Conservation (phyloP, 2,797 vertebrate genomes). For the Pseudotriccus pelzelni region DNA sequence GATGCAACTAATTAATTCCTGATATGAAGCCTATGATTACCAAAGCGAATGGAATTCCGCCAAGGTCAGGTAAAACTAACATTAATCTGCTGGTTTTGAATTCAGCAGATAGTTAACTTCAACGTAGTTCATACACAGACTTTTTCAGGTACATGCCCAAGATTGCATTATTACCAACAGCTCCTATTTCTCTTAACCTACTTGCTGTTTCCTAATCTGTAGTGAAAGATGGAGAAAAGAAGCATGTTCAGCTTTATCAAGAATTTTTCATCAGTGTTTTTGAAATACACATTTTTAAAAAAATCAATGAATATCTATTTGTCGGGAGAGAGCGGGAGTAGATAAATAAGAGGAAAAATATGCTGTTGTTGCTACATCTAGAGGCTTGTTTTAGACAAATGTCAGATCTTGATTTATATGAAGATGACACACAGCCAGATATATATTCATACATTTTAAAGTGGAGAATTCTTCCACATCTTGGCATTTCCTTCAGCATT, state of each 20-base stretch:
- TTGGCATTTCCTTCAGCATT: background rate
- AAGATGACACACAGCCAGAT: slow-evolving; percentile 1
- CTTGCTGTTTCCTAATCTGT: background rate
- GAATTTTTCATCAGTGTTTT: no score
- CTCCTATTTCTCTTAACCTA: background rate
- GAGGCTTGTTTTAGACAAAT: slow-evolving; percentile 8
- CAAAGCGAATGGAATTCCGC: background rate
- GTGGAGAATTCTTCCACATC: background rate
- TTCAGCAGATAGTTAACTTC: background rate
- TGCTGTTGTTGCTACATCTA: background rate
- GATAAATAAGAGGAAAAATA: background rate
- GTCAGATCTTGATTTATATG: background rate
- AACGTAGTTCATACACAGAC: background rate
- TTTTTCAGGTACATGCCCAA: background rate
- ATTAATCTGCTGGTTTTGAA: background rate
- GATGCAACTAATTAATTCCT: background rate
- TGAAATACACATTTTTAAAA: background rate
- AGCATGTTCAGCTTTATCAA: no score
- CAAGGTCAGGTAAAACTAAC: background rate
- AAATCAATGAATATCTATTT: background rate
- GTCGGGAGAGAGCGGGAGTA: background rate
- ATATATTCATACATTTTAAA: background rate
- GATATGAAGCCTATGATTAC: background rate
- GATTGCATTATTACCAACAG: background rate
- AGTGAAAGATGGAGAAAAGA: no score